A percentile compares a stretch with the other conserved stretches of the same genome.
Conservation (phyloP, 37 sponge, comb jelly and placozoan genomes). For the Chondrilla cf. caribensis region DNA sequence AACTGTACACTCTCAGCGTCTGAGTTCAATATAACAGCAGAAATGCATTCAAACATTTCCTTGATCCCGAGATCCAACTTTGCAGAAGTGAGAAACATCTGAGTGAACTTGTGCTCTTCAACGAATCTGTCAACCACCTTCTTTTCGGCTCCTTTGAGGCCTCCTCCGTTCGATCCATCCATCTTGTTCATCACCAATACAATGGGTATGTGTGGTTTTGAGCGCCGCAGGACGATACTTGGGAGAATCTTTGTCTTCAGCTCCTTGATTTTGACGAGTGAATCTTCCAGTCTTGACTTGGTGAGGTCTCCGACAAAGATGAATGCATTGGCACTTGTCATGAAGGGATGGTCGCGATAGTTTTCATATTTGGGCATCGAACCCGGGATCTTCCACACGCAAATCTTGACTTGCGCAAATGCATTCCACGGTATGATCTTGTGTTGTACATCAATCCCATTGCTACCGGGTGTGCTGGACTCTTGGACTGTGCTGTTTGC, state of each 20-base stretch:
- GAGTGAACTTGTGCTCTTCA: background rate
- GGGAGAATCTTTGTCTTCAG: background rate
- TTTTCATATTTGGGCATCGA: background rate
- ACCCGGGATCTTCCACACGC: background rate
- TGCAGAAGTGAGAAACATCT: background rate
- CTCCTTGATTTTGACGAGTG: background rate
- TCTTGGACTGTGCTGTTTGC: too few relatives aligned
- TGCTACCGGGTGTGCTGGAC: too few relatives aligned
- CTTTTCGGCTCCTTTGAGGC: background rate
- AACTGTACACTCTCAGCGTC: background rate
- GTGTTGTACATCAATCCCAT: background rate
- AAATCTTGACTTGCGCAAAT: background rate
- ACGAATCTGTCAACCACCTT: background rate
- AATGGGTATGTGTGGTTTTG: background rate
- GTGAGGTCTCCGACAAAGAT: constrained; percentile 9
- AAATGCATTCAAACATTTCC: background rate
- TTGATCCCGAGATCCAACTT: background rate
- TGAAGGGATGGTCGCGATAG: too few relatives aligned
- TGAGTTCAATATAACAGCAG: background rate
- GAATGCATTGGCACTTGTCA: background rate
- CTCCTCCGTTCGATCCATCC: background rate
- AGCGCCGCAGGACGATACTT: too few relatives aligned
- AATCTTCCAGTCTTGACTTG: background rate
- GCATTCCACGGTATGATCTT: constrained; percentile 11
- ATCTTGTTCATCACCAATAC: constrained; percentile 11